Evolutionary conservation across 2,113 vertebrate species (phyloP), one percentile per base, ranked within the genome.

Genomic region (Odontophorus gujanensis): DNA sequence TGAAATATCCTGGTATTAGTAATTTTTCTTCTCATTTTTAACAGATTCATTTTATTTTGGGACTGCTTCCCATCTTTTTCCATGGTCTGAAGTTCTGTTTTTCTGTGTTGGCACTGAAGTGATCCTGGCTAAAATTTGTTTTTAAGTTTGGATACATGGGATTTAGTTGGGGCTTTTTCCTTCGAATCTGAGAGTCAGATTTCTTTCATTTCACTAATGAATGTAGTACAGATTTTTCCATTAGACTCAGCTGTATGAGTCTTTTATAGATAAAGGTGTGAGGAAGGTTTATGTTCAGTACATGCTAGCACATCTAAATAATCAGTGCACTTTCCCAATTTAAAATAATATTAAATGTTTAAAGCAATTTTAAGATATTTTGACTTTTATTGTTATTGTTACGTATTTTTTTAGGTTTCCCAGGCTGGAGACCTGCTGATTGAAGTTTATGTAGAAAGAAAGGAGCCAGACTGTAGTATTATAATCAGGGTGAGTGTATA

Each of bases 391-490:
- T 6, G 22, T 22, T 59, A 30, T 40, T 25, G 42, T 76, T 21
- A 71, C 38, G 36, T 78, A 87, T 93, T 88, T 21, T 96, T 96
- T 50, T 89, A 99, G 99, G 99, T 99, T 96, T 98, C 98, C 62
- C 99, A 99, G 85, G 99, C 99, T 92, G 99, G 99, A 92, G 99
- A 99, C 96, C 94, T 99, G 97, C 98, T 99, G 93, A 99, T 99
- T 88, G 99, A 99, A 97, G 99, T 99, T n/a, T 99, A 98, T 11
- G 98, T 99, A 94, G 99, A 99, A 96, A 99, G 97, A 95, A 99
- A 98, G 88, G 98, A 98, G 68, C 98, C 98, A 6, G 99, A 99
- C 93, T 98, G 97, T 89, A 99, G 98, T 96, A 98, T 98, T 96
- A 98, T 99, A 97, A 98, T 99, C 95, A 98, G 99, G 98, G 99